phyloP scores from a whole-genome alignment of 1,140 invertebrate genomes.

The Phortica variegata region DNA sequence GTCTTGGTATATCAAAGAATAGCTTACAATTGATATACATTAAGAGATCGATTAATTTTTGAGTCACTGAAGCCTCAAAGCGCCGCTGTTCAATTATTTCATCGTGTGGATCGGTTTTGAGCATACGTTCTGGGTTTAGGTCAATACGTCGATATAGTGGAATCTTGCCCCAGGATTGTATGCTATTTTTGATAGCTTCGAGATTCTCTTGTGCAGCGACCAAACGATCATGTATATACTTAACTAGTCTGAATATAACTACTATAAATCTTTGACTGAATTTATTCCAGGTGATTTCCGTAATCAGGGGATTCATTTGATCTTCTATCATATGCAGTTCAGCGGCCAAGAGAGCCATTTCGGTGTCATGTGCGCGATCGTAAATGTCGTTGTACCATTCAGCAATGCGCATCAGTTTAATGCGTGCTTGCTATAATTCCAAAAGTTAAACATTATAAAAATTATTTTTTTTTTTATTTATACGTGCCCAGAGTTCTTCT shows the following conservation, averaged over 20 bases:
- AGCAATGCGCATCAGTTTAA: conserved; percentile 51
- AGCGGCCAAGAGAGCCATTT: conserved; percentile 63
- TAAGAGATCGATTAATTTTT: conserved; percentile 61
- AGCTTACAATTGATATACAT: conserved; percentile 63
- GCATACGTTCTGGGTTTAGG: conserved; percentile 59
- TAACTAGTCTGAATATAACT: conserved; percentile 28
- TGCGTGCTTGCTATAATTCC: conserved; percentile 35
- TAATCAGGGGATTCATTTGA: conserved; percentile 61
- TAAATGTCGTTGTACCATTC: conserved; percentile 66
- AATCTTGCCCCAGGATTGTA: conserved; percentile 62
- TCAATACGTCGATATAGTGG: conserved; percentile 63
- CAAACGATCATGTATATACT: conserved; percentile 62
- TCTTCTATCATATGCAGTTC: conserved; percentile 63
- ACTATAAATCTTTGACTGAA: conserved; percentile 57
- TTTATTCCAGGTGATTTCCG: conserved; percentile 64
- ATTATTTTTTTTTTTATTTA: neutral
- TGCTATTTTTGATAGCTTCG: conserved; percentile 56
- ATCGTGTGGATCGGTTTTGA: conserved; percentile 61
- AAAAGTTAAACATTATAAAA: neutral
- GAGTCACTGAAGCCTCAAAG: conserved; percentile 56
- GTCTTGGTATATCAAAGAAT: conserved; percentile 58
- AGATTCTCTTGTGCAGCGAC: conserved; percentile 63
- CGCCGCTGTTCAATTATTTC: conserved; percentile 43
- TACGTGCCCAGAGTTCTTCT: conserved; percentile 57
- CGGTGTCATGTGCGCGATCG: conserved; percentile 60